phyloP scores from a whole-genome alignment of 2,797 vertebrate genomes.

The Vireo griseus region DNA sequence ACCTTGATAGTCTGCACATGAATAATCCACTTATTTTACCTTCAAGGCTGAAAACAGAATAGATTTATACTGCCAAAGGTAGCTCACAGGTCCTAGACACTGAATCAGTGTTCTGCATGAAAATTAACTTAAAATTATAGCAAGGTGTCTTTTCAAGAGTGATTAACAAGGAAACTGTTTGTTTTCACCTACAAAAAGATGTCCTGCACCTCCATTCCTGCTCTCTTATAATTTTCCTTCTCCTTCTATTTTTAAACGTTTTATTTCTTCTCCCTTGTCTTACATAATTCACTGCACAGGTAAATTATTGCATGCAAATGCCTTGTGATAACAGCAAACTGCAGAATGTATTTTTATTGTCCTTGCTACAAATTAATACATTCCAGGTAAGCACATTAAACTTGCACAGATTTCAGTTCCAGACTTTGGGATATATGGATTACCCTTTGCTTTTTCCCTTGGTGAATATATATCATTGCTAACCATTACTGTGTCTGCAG shows the following conservation, averaged over 20 bases:
- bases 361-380: constrained; percentile 51
- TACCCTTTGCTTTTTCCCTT: constrained; percentile 7
- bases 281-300: constrained; percentile 8
- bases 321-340: constrained; percentile 32
- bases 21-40: neutral
- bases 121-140: constrained; percentile 15
- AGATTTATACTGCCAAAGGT: neutral
- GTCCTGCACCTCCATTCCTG: neutral
- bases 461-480: constrained; percentile 37
- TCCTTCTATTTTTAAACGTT: neutral
- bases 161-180: neutral
- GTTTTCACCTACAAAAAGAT: neutral
- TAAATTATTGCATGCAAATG: constrained; percentile 28
- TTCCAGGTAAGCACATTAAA: constrained; percentile 34
- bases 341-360: constrained; percentile 45
- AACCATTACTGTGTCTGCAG: constrained; percentile 16
- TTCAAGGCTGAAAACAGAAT: neutral
- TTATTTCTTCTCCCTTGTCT: constrained; percentile 27
- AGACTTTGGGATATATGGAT: constrained; percentile 52
- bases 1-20: neutral
- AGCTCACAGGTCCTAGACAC: neutral
- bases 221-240: neutral
- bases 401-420: constrained; percentile 33
- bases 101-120: neutral
- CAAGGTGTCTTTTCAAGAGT: neutral